phyloP scores from a whole-genome alignment of 2,113 vertebrate species.

The Sprattus sprattus region DNA sequence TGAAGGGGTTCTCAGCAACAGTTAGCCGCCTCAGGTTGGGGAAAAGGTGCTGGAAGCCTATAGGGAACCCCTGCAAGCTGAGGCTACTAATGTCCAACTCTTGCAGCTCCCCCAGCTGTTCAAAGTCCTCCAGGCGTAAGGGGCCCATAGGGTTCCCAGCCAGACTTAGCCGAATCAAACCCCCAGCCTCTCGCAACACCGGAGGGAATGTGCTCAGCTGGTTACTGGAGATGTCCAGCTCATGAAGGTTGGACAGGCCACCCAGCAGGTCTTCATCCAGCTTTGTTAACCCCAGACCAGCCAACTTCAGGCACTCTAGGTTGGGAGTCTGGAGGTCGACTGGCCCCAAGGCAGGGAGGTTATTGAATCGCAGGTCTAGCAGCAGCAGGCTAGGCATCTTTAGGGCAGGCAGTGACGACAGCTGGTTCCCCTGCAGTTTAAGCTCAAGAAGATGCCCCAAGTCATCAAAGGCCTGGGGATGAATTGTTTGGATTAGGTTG shows the following conservation, averaged over 20 bases:
- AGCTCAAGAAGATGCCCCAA: conserved; percentile 87
- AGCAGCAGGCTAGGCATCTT: conserved; percentile 82
- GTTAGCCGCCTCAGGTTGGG: conserved; percentile 78
- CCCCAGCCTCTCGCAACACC: conserved; percentile 69
- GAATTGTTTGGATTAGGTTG: conserved; percentile 85
- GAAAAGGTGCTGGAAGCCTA: conserved; percentile 78
- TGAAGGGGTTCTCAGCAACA: conserved; percentile 91
- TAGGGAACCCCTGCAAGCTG: conserved; percentile 83
- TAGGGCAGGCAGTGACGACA: conserved; percentile 76
- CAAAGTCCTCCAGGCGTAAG: conserved; percentile 76
- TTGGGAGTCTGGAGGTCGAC: conserved; percentile 76
- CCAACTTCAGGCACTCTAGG: conserved; percentile 84
- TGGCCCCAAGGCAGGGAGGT: conserved; percentile 66
- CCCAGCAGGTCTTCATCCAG: conserved; percentile 79
- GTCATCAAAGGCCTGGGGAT: conserved; percentile 79
- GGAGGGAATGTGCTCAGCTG: conserved; percentile 74
- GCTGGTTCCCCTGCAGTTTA: conserved; percentile 87
- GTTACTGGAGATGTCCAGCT: conserved; percentile 89
- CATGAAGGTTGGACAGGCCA: conserved; percentile 82
- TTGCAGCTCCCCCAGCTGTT: conserved; percentile 74
- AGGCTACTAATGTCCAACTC: conserved; percentile 91
- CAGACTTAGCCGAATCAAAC: conserved; percentile 81
- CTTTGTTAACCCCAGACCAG: conserved; percentile 78
- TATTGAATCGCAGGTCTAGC: conserved; percentile 89
- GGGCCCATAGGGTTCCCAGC: conserved; percentile 85